A percentile compares a stretch with the other conserved stretches of the same genome.
Conservation (phyloP, 1,140 invertebrate genomes). For the Lordiphosa stackelbergi region DNA sequence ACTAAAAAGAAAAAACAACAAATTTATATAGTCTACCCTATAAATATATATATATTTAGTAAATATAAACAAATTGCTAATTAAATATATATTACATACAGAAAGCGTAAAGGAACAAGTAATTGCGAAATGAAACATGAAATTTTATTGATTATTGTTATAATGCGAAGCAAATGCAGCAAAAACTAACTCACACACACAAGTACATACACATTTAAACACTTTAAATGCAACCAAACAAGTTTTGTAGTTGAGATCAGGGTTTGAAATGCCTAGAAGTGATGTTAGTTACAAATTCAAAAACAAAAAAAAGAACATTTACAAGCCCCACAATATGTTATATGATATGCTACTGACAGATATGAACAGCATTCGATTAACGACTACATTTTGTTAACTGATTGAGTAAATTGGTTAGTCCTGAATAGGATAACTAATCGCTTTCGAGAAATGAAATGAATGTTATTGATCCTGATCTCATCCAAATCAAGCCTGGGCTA, state of each 20-base stretch:
- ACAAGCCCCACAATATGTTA: no score
- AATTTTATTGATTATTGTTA: slow-evolving; percentile 75
- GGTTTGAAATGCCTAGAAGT: no score
- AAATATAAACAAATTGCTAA: slow-evolving; percentile 49
- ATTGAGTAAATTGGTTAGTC: no score
- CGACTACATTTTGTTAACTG: no score
- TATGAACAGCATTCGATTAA: no score
- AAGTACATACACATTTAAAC: slow-evolving; percentile 18
- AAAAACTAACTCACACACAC: slow-evolving; percentile 27
- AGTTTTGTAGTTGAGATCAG: slow-evolving; percentile 7
- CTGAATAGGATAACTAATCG: no score
- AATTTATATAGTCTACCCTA: slow-evolving; percentile 30
- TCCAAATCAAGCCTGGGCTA: no score
- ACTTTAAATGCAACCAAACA: slow-evolving; percentile 29
- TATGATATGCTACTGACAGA: no score
- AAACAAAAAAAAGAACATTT: no score
- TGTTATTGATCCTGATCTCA: no score
- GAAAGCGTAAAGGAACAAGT: slow-evolving; percentile 29
- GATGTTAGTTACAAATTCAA: no score
- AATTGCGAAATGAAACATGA: slow-evolving; percentile 67
- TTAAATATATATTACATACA: slow-evolving; percentile 25
- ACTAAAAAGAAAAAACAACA: slow-evolving; percentile 21
- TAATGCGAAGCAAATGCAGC: slow-evolving; percentile 67
- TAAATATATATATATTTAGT: slow-evolving; percentile 20
- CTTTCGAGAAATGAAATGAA: no score